Evolutionary conservation across 2,888 invertebrate species (phyloP).

Genomic region (Dynastes tityus): DNA sequence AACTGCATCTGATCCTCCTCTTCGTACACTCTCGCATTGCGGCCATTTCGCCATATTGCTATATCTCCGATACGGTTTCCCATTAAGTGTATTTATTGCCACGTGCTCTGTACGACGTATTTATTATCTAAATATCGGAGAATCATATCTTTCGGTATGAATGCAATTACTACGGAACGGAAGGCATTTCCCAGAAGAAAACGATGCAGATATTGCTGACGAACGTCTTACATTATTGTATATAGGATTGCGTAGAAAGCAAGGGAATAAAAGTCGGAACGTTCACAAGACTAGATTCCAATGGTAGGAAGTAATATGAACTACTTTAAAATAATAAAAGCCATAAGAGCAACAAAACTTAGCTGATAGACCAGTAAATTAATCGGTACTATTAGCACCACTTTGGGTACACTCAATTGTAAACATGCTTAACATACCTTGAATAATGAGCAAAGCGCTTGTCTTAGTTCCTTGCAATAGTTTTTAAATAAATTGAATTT

Average conservation of each 20-base stretch:
- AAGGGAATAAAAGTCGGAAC: not conserved
- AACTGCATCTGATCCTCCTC: slow-evolving; percentile 48
- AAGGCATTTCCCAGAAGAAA: slow-evolving; percentile 34
- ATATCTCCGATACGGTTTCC: slow-evolving; percentile 48
- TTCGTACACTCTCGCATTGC: slow-evolving; percentile 36
- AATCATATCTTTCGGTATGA: slow-evolving; percentile 47
- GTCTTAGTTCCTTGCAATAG: too few species aligned
- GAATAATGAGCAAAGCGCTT: too few species aligned
- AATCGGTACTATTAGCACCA: too few species aligned
- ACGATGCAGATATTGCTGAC: slow-evolving; percentile 28
- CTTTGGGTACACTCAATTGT: too few species aligned
- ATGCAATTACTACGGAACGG: slow-evolving; percentile 44
- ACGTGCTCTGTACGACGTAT: slow-evolving; percentile 43
- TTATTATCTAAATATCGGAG: slow-evolving; percentile 45
- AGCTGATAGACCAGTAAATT: too few species aligned
- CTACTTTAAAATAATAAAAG: too few species aligned
- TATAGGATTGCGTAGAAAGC: not conserved
- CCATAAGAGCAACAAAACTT: too few species aligned
- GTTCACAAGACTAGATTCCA: too few species aligned
- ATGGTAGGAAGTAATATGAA: too few species aligned
- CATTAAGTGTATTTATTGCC: slow-evolving; percentile 48
- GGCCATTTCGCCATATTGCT: slow-evolving; percentile 43
- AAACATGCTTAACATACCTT: too few species aligned
- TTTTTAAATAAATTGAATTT: too few species aligned
- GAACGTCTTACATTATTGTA: slow-evolving; percentile 19